phyloP scores from a whole-genome alignment of 2,888 invertebrate species.

The Arctia plantaginis region DNA sequence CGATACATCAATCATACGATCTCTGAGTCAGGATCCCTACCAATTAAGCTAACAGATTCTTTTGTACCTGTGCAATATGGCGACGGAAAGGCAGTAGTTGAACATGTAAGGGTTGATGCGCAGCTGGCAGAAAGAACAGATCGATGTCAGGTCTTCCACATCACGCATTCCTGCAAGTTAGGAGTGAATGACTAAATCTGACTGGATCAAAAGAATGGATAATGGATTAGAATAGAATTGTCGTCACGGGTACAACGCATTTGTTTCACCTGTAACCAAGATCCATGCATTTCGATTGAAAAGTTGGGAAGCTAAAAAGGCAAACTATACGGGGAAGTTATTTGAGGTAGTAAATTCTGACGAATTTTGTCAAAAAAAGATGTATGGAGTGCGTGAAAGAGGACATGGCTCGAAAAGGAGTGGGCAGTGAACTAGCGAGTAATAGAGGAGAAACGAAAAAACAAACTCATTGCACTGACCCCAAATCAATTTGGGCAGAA shows the following conservation, averaged over 20 bases:
- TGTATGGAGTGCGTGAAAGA: too few species aligned
- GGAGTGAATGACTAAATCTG: not conserved
- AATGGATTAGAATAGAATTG: not conserved
- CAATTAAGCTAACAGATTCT: not conserved
- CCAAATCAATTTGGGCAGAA: not conserved
- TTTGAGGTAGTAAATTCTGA: not conserved
- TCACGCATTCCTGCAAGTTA: constrained; percentile 87
- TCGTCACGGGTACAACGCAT: not conserved
- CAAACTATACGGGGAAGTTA: not conserved
- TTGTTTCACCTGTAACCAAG: not conserved
- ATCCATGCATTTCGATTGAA: not conserved
- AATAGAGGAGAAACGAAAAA: not conserved
- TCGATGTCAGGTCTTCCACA: constrained; percentile 89
- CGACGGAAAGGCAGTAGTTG: constrained; percentile 91
- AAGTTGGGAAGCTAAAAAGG: not conserved
- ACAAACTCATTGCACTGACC: not conserved
- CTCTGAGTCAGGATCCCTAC: too few species aligned
- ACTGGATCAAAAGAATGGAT: too few species aligned
- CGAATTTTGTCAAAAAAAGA: too few species aligned
- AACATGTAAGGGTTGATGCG: constrained; percentile 91
- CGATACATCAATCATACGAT: not conserved
- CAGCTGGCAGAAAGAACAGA: constrained; percentile 89
- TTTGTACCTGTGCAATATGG: constrained; percentile 88
- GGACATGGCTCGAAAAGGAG: not conserved
- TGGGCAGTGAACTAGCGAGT: not conserved